Conservation (phyloP, 2,113 vertebrate species). For the Heterocephalus glaber region DNA sequence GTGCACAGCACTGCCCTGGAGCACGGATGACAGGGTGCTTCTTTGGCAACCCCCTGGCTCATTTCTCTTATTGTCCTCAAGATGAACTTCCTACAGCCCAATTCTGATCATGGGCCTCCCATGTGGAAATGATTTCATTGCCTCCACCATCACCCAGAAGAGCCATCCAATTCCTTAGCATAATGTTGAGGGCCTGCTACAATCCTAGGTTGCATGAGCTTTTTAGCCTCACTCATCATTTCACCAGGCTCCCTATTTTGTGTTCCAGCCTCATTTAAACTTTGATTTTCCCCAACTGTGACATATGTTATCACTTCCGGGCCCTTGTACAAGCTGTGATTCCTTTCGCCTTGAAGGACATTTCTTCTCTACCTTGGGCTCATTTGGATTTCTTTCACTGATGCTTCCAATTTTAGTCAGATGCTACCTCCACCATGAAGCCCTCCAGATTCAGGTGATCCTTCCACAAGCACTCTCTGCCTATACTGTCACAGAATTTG, state of each 20-base stretch:
- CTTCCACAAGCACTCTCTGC: background rate
- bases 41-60: background rate
- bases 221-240: background rate
- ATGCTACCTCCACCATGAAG: background rate
- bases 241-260: background rate
- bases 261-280: background rate
- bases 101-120: background rate
- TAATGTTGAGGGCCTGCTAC: background rate
- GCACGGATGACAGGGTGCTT: background rate
- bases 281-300: background rate
- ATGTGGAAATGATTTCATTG: background rate
- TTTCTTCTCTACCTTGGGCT: background rate
- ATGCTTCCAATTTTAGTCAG: background rate
- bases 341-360: background rate
- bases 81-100: background rate
- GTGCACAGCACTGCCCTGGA: background rate
- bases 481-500: background rate
- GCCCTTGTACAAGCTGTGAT: background rate
- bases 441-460: background rate
- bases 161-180: background rate
- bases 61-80: background rate
- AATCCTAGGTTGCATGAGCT: background rate
- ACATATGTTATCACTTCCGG: background rate
- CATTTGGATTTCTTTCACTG: background rate
- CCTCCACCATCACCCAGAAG: background rate